Conservation (phyloP, 2,113 vertebrate genomes). For the Corvus moneduloides region DNA sequence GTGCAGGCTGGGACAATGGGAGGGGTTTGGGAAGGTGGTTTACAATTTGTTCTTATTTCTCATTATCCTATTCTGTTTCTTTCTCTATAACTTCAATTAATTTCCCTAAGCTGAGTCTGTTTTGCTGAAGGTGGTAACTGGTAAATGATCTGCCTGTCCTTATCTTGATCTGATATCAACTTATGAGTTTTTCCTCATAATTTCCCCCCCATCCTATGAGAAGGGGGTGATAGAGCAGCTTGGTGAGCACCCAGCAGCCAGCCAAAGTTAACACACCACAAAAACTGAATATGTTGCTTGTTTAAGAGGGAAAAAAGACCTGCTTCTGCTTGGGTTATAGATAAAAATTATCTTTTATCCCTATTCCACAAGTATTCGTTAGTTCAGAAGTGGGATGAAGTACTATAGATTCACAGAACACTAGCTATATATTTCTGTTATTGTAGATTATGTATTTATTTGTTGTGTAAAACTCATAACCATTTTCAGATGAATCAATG, state of each 20-base stretch:
- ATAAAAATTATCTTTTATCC: neutral
- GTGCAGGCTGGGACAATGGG: neutral
- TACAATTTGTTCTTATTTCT: neutral
- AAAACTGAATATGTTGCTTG: neutral
- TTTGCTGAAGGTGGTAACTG: neutral
- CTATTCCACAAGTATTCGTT: neutral
- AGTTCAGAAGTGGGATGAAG: neutral
- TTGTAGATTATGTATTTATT: neutral
- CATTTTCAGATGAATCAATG: neutral
- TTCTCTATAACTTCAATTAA: neutral
- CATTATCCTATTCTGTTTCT: neutral
- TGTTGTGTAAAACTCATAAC: neutral
- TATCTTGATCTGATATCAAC: neutral
- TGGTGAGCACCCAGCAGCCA: neutral
- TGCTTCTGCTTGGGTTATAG: neutral
- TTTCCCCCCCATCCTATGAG: neutral
- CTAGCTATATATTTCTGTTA: neutral
- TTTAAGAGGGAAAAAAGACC: neutral
- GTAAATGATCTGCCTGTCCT: neutral
- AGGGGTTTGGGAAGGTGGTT: neutral
- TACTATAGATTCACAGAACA: neutral
- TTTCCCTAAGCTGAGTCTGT: neutral
- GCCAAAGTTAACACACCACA: neutral
- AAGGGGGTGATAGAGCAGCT: neutral
- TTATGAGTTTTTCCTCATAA: neutral